Percentiles rank a stretch among this genome's conserved stretches.
These are phyloP conservation scores for Argyrosomus japonicus DNA, from an alignment of 2,113 vertebrate species.

Conservation along the genomic window DNA sequence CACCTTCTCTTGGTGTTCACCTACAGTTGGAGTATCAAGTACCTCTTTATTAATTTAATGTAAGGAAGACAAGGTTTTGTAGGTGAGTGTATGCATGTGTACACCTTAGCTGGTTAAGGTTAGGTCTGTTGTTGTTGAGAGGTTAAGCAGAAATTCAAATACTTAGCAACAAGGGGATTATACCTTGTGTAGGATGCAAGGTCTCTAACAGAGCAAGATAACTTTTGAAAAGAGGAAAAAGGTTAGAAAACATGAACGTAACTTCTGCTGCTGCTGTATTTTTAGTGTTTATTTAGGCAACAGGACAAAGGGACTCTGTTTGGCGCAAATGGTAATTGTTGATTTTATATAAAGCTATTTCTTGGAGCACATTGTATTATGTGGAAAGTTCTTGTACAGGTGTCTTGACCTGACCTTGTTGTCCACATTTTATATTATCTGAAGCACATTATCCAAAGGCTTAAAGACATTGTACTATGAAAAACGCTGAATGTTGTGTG, in stretches of 20 bases:
- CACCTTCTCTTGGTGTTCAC: constrained; percentile 1
- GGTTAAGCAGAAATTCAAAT: constrained; percentile 25
- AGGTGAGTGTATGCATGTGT: constrained; percentile 2
- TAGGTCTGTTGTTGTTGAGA: constrained; percentile 28
- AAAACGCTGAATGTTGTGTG: neutral
- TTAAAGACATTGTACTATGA: neutral
- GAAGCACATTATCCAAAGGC: neutral
- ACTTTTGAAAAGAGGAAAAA: neutral
- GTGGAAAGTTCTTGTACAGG: neutral
- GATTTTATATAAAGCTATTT: neutral
- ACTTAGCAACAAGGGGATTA: constrained; percentile 40
- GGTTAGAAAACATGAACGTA: neutral
- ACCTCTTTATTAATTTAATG: neutral
- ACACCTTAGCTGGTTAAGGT: neutral
- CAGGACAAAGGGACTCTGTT: neutral
- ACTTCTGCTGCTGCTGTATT: neutral
- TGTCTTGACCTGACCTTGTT: neutral
- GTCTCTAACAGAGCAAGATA: neutral
- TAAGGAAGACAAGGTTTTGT: neutral
- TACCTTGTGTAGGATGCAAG: neutral
- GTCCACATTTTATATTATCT: neutral
- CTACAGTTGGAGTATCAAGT: constrained; percentile 29
- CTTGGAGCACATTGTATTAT: neutral
- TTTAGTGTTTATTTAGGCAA: neutral
- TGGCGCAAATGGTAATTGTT: neutral